Evolutionary conservation across 2,888 invertebrate genomes (phyloP).

Genomic region (Sminthurinus aureus): DNA sequence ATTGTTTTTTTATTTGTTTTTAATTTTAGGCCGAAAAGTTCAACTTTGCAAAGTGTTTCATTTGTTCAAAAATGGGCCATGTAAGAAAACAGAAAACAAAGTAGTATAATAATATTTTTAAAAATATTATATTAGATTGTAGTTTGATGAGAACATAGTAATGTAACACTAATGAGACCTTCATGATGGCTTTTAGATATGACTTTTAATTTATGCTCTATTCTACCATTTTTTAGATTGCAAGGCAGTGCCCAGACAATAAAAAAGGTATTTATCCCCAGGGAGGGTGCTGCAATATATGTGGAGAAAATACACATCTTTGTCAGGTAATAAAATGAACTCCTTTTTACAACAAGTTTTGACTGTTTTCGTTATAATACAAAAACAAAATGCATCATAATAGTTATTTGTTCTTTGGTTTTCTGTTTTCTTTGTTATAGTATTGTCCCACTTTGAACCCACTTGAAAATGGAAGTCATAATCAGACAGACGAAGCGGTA

Average conservation of each 20-base stretch:
- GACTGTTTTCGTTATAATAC: too few species aligned
- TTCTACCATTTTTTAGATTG: slow-evolving; percentile 84
- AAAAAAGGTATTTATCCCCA: slow-evolving; percentile 85
- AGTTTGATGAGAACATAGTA: too few species aligned
- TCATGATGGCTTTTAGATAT: not conserved
- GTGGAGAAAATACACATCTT: slow-evolving; percentile 87
- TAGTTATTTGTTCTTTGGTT: too few species aligned
- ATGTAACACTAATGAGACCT: too few species aligned
- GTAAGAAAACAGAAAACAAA: slow-evolving; percentile 72
- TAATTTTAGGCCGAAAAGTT: slow-evolving; percentile 68
- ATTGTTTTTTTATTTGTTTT: slow-evolving; percentile 24
- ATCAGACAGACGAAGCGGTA: slow-evolving; percentile 59
- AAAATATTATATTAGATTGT: too few species aligned
- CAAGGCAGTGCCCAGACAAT: slow-evolving; percentile 88
- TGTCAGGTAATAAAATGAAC: too few species aligned
- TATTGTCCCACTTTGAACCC: slow-evolving; percentile 71
- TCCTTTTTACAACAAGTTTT: too few species aligned
- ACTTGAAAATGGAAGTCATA: slow-evolving; percentile 50
- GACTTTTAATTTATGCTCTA: slow-evolving; percentile 79
- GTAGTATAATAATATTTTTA: not conserved
- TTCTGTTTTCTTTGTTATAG: slow-evolving; percentile 80
- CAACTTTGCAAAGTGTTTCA: slow-evolving; percentile 86
- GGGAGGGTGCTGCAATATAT: slow-evolving; percentile 81
- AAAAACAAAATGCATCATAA: too few species aligned
- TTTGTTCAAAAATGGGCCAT: slow-evolving; percentile 87